Conservation (phyloP, 2,888 invertebrate species). For the Drosophila sordidula region DNA sequence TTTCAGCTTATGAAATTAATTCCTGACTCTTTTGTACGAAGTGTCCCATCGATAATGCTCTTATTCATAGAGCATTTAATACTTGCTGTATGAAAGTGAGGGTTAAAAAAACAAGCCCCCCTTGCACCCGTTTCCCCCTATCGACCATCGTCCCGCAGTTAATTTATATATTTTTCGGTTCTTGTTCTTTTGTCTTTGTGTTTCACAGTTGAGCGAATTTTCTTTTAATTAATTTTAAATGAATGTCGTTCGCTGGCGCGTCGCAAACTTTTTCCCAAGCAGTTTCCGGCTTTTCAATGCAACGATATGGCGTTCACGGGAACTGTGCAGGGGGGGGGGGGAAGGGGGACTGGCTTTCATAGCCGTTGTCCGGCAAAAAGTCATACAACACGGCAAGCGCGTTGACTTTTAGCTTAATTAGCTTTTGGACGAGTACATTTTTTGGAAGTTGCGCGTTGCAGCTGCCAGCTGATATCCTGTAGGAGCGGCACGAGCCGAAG, state of each 20-base stretch:
- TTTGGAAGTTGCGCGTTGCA: neutral
- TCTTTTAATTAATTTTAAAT: slow-evolving; percentile 82
- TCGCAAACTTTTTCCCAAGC: slow-evolving; percentile 71
- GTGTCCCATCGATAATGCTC: slow-evolving; percentile 20
- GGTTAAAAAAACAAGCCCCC: slow-evolving; percentile 11
- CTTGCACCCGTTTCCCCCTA: neutral
- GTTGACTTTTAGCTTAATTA: slow-evolving; percentile 78
- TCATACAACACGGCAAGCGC: slow-evolving; percentile 43
- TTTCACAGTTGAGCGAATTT: slow-evolving; percentile 81
- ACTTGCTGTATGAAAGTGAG: neutral
- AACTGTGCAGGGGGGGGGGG: neutral
- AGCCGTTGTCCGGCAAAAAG: slow-evolving; percentile 42
- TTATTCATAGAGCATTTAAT: slow-evolving; percentile 29
- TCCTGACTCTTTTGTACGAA: neutral
- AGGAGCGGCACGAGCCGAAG: slow-evolving; percentile 18
- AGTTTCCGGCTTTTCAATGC: slow-evolving; percentile 53
- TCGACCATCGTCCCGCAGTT: slow-evolving; percentile 41
- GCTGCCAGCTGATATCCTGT: slow-evolving; percentile 31
- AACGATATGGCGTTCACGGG: slow-evolving; percentile 9
- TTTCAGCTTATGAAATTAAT: neutral
- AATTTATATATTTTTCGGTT: slow-evolving; percentile 62
- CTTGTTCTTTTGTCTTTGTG: slow-evolving; percentile 75
- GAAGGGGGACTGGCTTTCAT: slow-evolving; percentile 1
- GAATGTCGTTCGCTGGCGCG: slow-evolving; percentile 78
- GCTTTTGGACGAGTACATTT: slow-evolving; percentile 65